Percentiles rank a stretch among this genome's conserved stretches.
phyloP scores from a whole-genome alignment of 2,113 vertebrate genomes.

The Morone chrysops region DNA sequence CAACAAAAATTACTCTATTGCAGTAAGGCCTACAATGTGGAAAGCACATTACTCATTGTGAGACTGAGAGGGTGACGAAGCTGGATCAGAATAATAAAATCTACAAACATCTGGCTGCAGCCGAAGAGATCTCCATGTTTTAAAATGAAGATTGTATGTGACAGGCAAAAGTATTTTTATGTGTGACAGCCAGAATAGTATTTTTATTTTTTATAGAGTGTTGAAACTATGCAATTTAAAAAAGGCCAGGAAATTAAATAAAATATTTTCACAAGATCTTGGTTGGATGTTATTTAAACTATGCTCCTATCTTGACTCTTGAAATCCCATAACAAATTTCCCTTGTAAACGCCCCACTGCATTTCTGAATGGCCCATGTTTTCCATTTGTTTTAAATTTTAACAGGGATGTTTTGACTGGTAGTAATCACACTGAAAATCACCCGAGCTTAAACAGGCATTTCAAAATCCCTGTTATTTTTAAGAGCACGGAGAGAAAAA shows the following conservation, averaged over 20 bases:
- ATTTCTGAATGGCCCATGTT: constrained; percentile 23
- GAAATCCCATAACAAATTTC: constrained; percentile 49
- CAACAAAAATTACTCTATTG: constrained; percentile 1
- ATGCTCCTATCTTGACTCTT: constrained; percentile 31
- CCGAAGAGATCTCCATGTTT: constrained; percentile 15
- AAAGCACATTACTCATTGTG: constrained; percentile 16
- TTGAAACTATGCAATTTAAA: constrained; percentile 39
- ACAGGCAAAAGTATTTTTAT: constrained; percentile 2
- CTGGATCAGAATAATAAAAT: constrained; percentile 42
- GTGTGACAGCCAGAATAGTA: too few relatives aligned
- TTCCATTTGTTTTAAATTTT: constrained; percentile 47
- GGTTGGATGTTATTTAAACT: constrained; percentile 45
- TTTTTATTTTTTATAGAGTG: constrained; percentile 15
- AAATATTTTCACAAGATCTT: constrained; percentile 17
- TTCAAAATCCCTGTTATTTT: constrained; percentile 72
- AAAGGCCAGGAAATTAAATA: constrained; percentile 17
- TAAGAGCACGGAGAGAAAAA: constrained; percentile 54
- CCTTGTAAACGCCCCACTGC: constrained; percentile 42
- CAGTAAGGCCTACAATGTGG: not conserved
- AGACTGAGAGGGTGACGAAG: constrained; percentile 42
- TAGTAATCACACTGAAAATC: constrained; percentile 46
- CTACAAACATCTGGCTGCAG: constrained; percentile 51
- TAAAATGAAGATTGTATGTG: constrained; percentile 28
- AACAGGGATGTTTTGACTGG: constrained; percentile 50
- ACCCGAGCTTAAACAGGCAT: constrained; percentile 27